Evolutionary conservation across 2,797 vertebrate genomes (phyloP).

Genomic region (Paguma larvata): DNA sequence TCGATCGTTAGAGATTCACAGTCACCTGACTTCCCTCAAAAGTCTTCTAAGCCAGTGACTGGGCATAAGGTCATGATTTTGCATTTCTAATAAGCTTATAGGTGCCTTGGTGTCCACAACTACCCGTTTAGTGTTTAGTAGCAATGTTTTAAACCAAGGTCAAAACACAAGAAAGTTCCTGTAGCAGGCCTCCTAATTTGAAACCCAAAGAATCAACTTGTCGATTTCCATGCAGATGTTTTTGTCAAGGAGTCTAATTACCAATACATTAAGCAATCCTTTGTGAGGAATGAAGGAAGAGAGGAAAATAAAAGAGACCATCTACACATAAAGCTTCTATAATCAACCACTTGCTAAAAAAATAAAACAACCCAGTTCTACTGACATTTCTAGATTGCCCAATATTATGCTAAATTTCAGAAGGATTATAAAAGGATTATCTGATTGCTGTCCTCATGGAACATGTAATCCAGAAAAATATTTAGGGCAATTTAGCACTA

Average conservation of each 20-base stretch:
- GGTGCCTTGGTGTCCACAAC: neutral
- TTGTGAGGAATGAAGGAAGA: neutral
- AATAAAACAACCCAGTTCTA: neutral
- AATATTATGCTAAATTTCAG: constrained; percentile 41
- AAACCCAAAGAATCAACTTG: neutral
- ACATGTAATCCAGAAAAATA: neutral
- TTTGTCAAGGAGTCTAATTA: neutral
- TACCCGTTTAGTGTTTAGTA: neutral
- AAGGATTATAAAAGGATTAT: neutral
- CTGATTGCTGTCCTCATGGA: neutral
- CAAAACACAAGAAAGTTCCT: neutral
- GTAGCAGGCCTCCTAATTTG: neutral
- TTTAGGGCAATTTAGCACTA: neutral
- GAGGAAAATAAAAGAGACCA: neutral
- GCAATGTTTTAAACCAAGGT: neutral
- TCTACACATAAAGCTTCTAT: neutral
- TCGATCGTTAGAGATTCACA: neutral
- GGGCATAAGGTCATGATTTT: neutral
- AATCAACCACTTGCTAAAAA: constrained; percentile 7
- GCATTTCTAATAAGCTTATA: neutral
- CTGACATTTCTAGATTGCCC: neutral
- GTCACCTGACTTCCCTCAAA: neutral
- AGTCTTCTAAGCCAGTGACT: neutral
- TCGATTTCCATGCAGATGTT: neutral
- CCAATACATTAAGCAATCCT: neutral